Conservation (phyloP, 2,888 invertebrate species). For the Amphimallon solstitiale region DNA sequence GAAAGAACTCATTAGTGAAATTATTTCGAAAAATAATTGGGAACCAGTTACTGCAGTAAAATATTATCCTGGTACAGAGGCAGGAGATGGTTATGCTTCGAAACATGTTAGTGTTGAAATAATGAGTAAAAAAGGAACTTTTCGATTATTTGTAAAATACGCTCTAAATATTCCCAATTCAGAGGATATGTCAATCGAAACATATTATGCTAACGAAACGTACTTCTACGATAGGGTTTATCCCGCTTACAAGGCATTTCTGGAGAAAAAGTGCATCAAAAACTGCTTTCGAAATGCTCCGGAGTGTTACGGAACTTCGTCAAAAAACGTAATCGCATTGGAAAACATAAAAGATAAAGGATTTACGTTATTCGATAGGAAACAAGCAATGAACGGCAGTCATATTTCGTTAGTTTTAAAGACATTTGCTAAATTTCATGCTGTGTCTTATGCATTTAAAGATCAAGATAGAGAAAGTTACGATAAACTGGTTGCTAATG, state of each 20-base stretch:
- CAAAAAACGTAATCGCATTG: conserved; percentile 26
- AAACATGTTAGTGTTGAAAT: conserved; percentile 30
- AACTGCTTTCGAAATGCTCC: conserved; percentile 23
- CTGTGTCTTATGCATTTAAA: conserved; percentile 30
- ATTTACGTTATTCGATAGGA: conserved; percentile 36
- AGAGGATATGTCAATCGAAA: not conserved
- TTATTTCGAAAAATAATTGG: not conserved
- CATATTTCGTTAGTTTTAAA: conserved; percentile 34
- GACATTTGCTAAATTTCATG: conserved; percentile 38
- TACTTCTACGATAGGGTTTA: conserved; percentile 35
- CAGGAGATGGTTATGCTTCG: conserved; percentile 41
- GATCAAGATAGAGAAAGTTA: conserved; percentile 36
- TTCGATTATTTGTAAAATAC: conserved; percentile 39
- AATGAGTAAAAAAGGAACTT: conserved; percentile 17
- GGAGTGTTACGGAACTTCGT: conserved; percentile 36
- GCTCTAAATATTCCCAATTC: not conserved
- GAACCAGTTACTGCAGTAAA: not conserved
- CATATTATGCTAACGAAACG: conserved; percentile 33
- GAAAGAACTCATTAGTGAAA: not conserved
- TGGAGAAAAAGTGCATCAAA: conserved; percentile 6
- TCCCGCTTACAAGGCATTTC: conserved; percentile 28
- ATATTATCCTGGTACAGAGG: conserved; percentile 17
- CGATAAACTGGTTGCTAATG: not conserved
- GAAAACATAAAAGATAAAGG: conserved; percentile 36
- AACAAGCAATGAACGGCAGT: conserved; percentile 24